A percentile compares a stretch with the other conserved stretches of the same genome.
Conservation (phyloP, 1,140 invertebrate species). For the Drosophila guanche region DNA sequence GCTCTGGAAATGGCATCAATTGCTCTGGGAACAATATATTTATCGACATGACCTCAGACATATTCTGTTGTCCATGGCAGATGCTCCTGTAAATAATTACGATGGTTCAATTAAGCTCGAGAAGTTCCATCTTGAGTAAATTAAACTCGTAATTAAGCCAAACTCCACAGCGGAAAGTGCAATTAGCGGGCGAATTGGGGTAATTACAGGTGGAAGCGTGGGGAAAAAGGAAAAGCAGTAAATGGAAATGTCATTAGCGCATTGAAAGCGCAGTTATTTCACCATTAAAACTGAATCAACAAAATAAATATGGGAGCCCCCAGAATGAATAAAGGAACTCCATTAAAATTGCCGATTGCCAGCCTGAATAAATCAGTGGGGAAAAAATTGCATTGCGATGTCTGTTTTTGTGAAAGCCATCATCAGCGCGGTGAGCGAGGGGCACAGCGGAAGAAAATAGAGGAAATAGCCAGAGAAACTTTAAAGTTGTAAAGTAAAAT, state of each 20-base stretch:
- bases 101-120: too few species aligned
- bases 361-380: conserved; percentile 54
- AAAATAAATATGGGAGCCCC: not conserved
- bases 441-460: conserved; percentile 2
- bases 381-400: conserved; percentile 47
- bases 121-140: too few species aligned
- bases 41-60: conserved; percentile 37
- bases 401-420: conserved; percentile 43
- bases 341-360: conserved; percentile 32
- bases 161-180: not conserved
- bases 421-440: conserved; percentile 20
- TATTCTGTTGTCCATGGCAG: not conserved
- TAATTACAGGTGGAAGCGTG: conserved; percentile 30
- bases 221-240: conserved; percentile 8
- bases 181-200: conserved; percentile 18
- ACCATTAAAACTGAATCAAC: conserved; percentile 16
- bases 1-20: too few species aligned
- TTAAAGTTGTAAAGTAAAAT: conserved; percentile 39
- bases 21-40: conserved; percentile 22
- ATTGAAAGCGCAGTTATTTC: not conserved
- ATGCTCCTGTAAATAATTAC: too few species aligned
- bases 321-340: not conserved
- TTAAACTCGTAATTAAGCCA: conserved; percentile 3
- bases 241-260: conserved; percentile 24
- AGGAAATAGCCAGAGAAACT: not conserved